These are phyloP conservation scores for Numida meleagris DNA, from an alignment of 2,113 vertebrate species.

Conservation along the genomic window DNA sequence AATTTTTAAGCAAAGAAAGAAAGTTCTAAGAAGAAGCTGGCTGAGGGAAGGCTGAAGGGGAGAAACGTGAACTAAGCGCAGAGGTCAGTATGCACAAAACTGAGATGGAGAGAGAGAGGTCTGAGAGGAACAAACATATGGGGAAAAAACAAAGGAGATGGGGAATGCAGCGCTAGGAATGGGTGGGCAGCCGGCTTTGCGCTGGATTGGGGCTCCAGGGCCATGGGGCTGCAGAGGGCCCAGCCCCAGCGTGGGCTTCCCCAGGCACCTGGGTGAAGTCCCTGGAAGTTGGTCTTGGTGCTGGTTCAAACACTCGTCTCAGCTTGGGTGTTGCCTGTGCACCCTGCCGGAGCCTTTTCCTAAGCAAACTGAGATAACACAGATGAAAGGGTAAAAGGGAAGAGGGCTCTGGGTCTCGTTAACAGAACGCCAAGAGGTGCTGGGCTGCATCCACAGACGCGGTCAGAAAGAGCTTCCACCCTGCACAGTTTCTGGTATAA, in stretches of 20 bases:
- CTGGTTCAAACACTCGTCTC: slow-evolving; percentile 1
- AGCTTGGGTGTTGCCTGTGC: neutral
- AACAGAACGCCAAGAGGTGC: neutral
- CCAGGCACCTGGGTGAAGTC: slow-evolving; percentile 8
- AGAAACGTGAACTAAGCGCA: neutral
- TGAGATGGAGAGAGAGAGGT: neutral
- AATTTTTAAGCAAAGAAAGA: neutral
- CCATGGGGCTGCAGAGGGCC: neutral
- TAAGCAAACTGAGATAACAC: neutral
- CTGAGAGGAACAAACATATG: neutral
- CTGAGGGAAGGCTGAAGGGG: neutral
- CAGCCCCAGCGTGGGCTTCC: neutral
- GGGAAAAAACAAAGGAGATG: neutral
- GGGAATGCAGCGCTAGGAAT: neutral
- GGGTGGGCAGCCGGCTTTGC: neutral
- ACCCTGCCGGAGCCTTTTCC: neutral
- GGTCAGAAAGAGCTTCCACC: neutral
- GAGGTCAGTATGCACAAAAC: neutral
- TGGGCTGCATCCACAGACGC: neutral
- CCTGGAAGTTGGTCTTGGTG: slow-evolving; percentile 53
- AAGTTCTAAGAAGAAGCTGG: neutral
- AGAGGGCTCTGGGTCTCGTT: neutral
- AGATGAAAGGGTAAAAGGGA: neutral
- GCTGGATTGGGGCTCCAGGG: neutral
- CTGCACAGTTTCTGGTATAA: neutral